Evolutionary conservation across 2,888 invertebrate species (phyloP).

Genomic region (Nowickia ferox): DNA sequence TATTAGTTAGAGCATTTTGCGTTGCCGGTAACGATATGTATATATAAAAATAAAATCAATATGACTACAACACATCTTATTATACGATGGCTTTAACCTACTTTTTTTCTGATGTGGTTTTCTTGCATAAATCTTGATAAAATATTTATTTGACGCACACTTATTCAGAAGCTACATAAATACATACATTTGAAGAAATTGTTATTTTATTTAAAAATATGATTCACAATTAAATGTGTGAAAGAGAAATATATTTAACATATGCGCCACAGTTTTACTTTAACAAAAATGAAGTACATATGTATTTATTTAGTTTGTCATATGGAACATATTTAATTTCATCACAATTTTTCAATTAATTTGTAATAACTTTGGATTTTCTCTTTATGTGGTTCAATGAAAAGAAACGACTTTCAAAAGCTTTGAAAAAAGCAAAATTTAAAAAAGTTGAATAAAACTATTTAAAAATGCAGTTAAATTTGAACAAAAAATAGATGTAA

Average conservation of each 20-base stretch:
- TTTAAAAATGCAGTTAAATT: no score
- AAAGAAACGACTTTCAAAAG: no score
- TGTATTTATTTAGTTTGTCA: not conserved
- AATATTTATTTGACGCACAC: conserved; percentile 22
- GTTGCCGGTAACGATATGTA: no score
- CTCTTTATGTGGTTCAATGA: no score
- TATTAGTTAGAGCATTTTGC: no score
- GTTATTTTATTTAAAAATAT: conserved; percentile 10
- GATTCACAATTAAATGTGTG: not conserved
- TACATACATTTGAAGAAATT: conserved; percentile 8
- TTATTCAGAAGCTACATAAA: not conserved
- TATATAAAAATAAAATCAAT: not conserved
- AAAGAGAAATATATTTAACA: not conserved
- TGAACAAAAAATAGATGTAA: no score
- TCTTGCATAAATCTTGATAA: conserved; percentile 22
- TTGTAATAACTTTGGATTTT: no score
- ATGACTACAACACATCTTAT: not conserved
- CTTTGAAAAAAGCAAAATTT: no score
- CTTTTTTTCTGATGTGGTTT: conserved; percentile 23
- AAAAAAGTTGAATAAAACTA: no score
- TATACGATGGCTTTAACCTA: conserved; percentile 42
- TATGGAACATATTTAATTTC: conserved; percentile 34
- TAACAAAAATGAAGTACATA: not conserved
- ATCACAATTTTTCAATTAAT: not conserved
- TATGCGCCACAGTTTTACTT: not conserved